A percentile compares a stretch with the other conserved stretches of the same genome.
phyloP scores from a whole-genome alignment of 2,797 vertebrate genomes.

The Lophotriccus pileatus region DNA sequence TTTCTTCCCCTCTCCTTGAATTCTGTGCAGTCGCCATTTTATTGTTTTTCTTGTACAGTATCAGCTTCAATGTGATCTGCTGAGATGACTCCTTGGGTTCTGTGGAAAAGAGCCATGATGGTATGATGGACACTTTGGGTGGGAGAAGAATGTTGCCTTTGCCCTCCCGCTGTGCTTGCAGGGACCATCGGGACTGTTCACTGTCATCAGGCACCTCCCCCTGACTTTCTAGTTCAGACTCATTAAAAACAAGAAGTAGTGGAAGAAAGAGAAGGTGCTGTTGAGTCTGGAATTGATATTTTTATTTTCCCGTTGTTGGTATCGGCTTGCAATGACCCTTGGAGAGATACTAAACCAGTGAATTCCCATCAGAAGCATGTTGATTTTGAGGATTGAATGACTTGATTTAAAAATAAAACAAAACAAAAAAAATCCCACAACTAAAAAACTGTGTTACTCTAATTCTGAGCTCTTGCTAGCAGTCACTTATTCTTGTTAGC shows the following conservation, averaged over 20 bases:
- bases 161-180: not conserved
- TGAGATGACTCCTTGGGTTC: fast-evolving
- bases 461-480: not conserved
- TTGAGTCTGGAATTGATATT: not conserved
- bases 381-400: not conserved
- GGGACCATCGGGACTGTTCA: not conserved
- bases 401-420: not conserved
- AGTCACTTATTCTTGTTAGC: not conserved
- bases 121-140: fast-evolving
- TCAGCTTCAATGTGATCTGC: not conserved
- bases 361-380: not conserved
- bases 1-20: not conserved
- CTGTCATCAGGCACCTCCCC: not conserved
- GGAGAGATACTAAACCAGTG: not conserved
- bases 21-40: fast-evolving
- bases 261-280: not conserved
- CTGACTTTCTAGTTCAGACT: not conserved
- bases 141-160: not conserved
- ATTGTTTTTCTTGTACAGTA: not conserved
- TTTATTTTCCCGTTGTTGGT: not conserved
- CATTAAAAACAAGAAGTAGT: not conserved
- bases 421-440: not conserved
- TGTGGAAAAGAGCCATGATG: not conserved
- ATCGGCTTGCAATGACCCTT: not conserved
- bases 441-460: not conserved